Evolutionary conservation across 2,113 vertebrate species (phyloP), one percentile per base, ranked within the genome.

Genomic region (Channa argus): DNA sequence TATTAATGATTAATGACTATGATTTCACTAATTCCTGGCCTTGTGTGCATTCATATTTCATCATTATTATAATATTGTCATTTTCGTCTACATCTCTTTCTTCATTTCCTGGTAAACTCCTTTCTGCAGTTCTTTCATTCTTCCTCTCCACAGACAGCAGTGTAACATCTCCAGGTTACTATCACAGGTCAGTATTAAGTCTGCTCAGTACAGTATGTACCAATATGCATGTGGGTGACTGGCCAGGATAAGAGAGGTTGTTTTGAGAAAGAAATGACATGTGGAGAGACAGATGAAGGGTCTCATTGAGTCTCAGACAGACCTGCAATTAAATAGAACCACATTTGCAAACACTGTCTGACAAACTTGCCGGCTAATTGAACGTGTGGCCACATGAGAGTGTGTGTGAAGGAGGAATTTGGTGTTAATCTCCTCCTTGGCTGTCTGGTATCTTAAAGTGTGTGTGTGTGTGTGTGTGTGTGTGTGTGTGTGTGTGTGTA

Each of bases 321-420:
- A 88, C 79, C 62, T 70, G 69, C 76, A 87, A 88, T 92, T 91
- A 90, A 90, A 90, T 75, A 66, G 71, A 89, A 84, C 78, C 90
- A 89, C 88, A 89, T 88, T 90, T 85, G 63, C 80, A 88, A 85
- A 85, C 79, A 83, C 58, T 80, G 82, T 80, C 85, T 75, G 74
- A 86, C 85, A 88, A 86, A 83, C 71, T 63, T 80, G 52, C 74
- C 3, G 59, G 62, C 74, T 87, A 89, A 91, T 86, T 90, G 84
- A 85, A 72, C 56, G 45, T 46, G 74, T 72, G 75, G 50, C 70
- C 46, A 51, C 37, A 66, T 14, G 41, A 70, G 83, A 66, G 63
- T 41, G 75, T 60, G 72, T 44, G n/a, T 74, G 63, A 44, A 14
- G 53, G 50, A 62, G 24, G 86, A 89, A 82, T 84, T 80, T 88